These are phyloP conservation scores for Scaptomyza pallida DNA, from an alignment of 1,140 invertebrate species.

Conservation along the genomic window DNA sequence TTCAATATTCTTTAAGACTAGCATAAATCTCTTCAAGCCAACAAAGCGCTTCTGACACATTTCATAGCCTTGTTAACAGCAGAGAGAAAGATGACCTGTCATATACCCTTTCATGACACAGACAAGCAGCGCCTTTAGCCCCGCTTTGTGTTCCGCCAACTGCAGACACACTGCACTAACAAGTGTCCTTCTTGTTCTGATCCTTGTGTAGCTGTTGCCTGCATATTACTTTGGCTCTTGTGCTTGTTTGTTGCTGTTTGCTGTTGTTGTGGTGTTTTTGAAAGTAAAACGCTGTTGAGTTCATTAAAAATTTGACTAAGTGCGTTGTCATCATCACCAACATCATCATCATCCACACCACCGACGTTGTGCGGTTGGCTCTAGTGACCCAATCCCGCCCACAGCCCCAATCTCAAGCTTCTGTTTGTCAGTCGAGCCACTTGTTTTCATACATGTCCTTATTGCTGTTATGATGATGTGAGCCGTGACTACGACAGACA, in stretches of 20 bases:
- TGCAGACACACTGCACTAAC: slow-evolving; percentile 25
- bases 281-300: slow-evolving; percentile 79
- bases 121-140: slow-evolving; percentile 13
- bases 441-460: slow-evolving; percentile 50
- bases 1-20: too few species aligned
- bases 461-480: slow-evolving; percentile 29
- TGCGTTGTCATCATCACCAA: slow-evolving; percentile 71
- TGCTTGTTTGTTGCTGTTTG: not conserved
- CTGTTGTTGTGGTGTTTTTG: slow-evolving; percentile 41
- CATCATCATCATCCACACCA: slow-evolving; percentile 30
- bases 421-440: slow-evolving; percentile 8
- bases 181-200: slow-evolving; percentile 32
- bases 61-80: too few species aligned
- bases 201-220: slow-evolving; percentile 6
- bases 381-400: not conserved
- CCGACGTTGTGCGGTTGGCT: not conserved
- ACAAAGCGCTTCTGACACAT: too few species aligned
- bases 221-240: slow-evolving; percentile 9
- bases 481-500: slow-evolving; percentile 32
- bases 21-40: too few species aligned
- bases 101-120: slow-evolving; percentile 5
- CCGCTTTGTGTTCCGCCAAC: slow-evolving; percentile 22
- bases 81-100: not conserved
- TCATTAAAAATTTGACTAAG: slow-evolving; percentile 80
- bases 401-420: not conserved